phyloP scores from a whole-genome alignment of 2,797 vertebrate species.

The Gastrophryne carolinensis region DNA sequence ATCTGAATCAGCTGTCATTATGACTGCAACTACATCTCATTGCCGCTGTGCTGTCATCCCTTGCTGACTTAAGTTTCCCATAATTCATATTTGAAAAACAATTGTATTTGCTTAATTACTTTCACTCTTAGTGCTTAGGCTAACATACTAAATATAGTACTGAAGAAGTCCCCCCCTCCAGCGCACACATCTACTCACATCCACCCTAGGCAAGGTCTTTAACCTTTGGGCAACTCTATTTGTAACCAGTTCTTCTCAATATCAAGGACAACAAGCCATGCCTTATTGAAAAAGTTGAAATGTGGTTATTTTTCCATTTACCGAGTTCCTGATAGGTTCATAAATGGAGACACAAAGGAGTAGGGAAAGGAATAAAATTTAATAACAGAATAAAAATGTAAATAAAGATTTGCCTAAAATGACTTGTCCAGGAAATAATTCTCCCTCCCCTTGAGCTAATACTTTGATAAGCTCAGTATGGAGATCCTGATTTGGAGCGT shows the following conservation, averaged over 20 bases:
- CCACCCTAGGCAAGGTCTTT: too few species aligned
- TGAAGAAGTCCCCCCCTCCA: too few species aligned
- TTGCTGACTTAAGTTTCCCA: too few species aligned
- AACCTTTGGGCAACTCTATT: too few species aligned
- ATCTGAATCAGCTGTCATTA: too few species aligned
- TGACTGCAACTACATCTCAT: too few species aligned
- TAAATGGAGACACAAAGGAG: slow-evolving; percentile 79
- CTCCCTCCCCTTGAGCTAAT: slow-evolving; percentile 90
- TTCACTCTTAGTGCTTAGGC: too few species aligned
- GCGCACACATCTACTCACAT: too few species aligned
- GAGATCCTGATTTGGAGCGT: slow-evolving; percentile 96
- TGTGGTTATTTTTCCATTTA: slow-evolving; percentile 75
- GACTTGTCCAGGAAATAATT: slow-evolving; percentile 97
- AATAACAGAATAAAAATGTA: slow-evolving; percentile 99
- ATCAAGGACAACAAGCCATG: background rate
- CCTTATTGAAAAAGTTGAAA: slow-evolving; percentile 54
- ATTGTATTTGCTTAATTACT: too few species aligned
- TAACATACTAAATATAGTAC: too few species aligned
- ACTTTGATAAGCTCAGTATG: slow-evolving; percentile 86
- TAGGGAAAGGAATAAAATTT: slow-evolving; percentile 93
- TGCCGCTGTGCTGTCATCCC: too few species aligned
- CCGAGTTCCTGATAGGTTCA: slow-evolving; percentile 85
- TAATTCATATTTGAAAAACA: too few species aligned
- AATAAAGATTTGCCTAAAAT: slow-evolving; percentile 99
- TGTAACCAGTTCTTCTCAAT: background rate